A percentile compares a stretch with the other conserved stretches of the same genome.
These are phyloP conservation scores for Drosophila kohkoa DNA, from an alignment of 1,140 invertebrate genomes.

Conservation along the genomic window DNA sequence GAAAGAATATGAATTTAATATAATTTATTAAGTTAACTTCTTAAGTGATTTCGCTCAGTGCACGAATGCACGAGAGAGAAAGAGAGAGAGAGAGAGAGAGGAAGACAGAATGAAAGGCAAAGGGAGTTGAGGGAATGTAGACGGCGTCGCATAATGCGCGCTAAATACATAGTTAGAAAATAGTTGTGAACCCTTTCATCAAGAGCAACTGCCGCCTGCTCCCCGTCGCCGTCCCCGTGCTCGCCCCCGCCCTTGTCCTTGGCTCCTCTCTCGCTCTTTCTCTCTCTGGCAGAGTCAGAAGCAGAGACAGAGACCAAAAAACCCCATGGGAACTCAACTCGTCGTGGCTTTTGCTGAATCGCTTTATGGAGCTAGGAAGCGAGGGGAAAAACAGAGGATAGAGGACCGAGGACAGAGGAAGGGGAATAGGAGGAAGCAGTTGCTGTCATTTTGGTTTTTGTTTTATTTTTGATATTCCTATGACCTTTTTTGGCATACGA, in stretches of 20 bases:
- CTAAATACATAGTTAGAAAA: slow-evolving; percentile 82
- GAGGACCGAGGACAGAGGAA: background rate
- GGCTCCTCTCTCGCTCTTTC: background rate
- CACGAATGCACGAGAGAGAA: background rate
- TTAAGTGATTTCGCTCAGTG: background rate
- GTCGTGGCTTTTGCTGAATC: slow-evolving; percentile 63
- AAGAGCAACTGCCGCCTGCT: slow-evolving; percentile 43
- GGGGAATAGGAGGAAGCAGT: slow-evolving; percentile 14
- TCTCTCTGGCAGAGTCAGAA: slow-evolving; percentile 32
- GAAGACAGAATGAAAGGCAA: background rate
- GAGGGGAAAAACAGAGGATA: background rate
- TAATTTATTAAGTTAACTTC: too few species aligned
- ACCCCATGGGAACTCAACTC: slow-evolving; percentile 77
- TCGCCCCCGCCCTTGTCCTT: background rate
- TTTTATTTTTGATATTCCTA: slow-evolving; percentile 68
- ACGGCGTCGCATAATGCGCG: slow-evolving; percentile 66
- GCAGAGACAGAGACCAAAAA: slow-evolving; percentile 56
- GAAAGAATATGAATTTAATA: too few species aligned
- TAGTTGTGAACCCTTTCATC: slow-evolving; percentile 82
- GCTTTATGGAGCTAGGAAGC: background rate
- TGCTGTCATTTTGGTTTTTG: slow-evolving; percentile 68
- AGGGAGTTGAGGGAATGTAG: background rate
- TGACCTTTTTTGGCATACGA: slow-evolving; percentile 46
- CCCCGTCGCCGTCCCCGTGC: background rate
- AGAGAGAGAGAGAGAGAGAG: background rate